phyloP scores from a whole-genome alignment of 1,140 invertebrate species.

The Cydia fagiglandana region DNA sequence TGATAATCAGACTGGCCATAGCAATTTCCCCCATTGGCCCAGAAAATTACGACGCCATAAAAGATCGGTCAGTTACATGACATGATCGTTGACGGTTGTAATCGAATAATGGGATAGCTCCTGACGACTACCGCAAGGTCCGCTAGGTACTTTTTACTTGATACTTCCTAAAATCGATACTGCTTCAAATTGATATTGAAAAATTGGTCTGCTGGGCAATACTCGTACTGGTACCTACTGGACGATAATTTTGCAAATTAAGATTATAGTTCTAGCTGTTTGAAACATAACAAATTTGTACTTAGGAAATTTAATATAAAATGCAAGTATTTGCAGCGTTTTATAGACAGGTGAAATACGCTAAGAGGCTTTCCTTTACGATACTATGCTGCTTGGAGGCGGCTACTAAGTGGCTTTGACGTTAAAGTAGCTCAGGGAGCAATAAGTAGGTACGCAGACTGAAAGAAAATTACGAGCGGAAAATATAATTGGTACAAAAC shows the following conservation, averaged over 20 bases:
- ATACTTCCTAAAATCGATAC: not conserved
- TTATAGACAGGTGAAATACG: not conserved
- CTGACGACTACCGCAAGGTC: not conserved
- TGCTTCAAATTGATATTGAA: not conserved
- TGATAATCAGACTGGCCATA: constrained; percentile 23
- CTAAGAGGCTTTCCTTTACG: constrained; percentile 4
- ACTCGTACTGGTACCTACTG: no score
- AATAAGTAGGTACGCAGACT: not conserved
- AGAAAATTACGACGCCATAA: constrained; percentile 44
- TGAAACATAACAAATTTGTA: not conserved
- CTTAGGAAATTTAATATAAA: not conserved
- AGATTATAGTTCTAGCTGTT: not conserved
- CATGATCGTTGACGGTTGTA: not conserved
- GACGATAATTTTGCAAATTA: no score
- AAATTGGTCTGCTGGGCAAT: no score
- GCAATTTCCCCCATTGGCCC: constrained; percentile 32
- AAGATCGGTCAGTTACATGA: constrained; percentile 41
- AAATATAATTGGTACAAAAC: not conserved
- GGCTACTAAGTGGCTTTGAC: constrained; percentile 3
- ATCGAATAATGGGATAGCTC: not conserved
- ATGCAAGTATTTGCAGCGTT: not conserved
- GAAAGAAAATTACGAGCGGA: not conserved
- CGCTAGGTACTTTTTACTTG: not conserved
- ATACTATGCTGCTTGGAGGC: not conserved
- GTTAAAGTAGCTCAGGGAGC: not conserved